Conservation (phyloP, 1,140 invertebrate species). For the Zaprionus davidi region DNA sequence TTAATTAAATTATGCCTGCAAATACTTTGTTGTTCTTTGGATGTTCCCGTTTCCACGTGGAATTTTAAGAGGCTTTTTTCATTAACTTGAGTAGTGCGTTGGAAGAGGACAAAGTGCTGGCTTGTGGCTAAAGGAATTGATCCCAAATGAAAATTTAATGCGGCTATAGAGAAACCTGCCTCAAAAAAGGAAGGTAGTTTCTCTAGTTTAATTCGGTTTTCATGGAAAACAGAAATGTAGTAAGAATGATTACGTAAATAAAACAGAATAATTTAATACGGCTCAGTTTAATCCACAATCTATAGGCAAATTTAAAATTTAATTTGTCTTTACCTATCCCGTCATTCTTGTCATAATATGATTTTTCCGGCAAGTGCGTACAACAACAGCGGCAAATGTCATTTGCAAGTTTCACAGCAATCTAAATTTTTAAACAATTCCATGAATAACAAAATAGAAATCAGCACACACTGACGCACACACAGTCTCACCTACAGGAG, state of each 20-base stretch:
- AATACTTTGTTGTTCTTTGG: constrained; percentile 29
- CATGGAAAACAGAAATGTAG: not conserved
- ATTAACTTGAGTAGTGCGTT: constrained; percentile 20
- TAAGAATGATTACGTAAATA: not conserved
- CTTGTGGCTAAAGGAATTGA: constrained; percentile 14
- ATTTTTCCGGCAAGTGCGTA: constrained; percentile 17
- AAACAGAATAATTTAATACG: not conserved
- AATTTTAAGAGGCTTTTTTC: constrained; percentile 48
- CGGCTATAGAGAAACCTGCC: not conserved
- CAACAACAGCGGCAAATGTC: constrained; percentile 17
- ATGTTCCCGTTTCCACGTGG: constrained; percentile 23
- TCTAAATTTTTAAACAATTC: constrained; percentile 77
- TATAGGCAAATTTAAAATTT: constrained; percentile 1
- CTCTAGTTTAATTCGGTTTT: too few species aligned
- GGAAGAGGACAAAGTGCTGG: not conserved
- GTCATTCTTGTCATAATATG: not conserved
- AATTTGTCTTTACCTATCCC: not conserved
- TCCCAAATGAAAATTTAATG: constrained; percentile 18
- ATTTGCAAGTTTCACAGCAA: constrained; percentile 58
- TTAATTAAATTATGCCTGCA: constrained; percentile 61
- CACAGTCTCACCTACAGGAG: not conserved
- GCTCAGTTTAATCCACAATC: not conserved
- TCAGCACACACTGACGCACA: constrained; percentile 49
- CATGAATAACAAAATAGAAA: constrained; percentile 75
- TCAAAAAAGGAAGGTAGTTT: not conserved